Evolutionary conservation across 1,140 invertebrate species (phyloP).

Genomic region (Lanistes nyassanus): DNA sequence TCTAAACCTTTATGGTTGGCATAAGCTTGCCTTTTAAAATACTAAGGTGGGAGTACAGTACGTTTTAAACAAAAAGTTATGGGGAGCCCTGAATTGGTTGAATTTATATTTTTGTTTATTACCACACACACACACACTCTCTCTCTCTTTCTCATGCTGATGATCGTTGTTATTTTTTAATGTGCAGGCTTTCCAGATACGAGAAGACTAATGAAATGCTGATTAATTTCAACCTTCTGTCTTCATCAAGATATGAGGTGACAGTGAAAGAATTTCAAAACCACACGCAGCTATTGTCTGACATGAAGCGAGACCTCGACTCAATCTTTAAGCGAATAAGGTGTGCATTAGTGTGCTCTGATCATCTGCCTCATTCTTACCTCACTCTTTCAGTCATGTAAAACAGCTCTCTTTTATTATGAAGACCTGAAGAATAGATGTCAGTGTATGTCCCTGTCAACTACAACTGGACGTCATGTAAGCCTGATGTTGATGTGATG

Average conservation of each 20-base stretch:
- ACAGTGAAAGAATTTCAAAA: conserved; percentile 88
- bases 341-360: no score
- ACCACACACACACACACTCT: neutral
- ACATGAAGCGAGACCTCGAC: conserved; percentile 76
- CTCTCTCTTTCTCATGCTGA: neutral
- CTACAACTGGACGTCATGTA: no score
- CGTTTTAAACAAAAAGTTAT: neutral
- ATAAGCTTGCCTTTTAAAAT: neutral
- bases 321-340: conserved; percentile 72
- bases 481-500: no score
- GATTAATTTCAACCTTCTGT: conserved; percentile 91
- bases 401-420: neutral
- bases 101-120: neutral
- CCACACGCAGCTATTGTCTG: conserved; percentile 81
- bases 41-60: no score
- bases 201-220: conserved; percentile 99
- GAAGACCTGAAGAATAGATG: no score
- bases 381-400: neutral
- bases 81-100: neutral
- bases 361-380: no score
- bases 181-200: conserved; percentile 88
- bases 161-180: conserved; percentile 22
- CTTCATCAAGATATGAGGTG: conserved; percentile 81
- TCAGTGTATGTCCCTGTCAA: no score
- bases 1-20: neutral